Evolutionary conservation across 92 coral and sea anemone genomes (phyloP).

Genomic region (Virgularia gustaviana): DNA sequence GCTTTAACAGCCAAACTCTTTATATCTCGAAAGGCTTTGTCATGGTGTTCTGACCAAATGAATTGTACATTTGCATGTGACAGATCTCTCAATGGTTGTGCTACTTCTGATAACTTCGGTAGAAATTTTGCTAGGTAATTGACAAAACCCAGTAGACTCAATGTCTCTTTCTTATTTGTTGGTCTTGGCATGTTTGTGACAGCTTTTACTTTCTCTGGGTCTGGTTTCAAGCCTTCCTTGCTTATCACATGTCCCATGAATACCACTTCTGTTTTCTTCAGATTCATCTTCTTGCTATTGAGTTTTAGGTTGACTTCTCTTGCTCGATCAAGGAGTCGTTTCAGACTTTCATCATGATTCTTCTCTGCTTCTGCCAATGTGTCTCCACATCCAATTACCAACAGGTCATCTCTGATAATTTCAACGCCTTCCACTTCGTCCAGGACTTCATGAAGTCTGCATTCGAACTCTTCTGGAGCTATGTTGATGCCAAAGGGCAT

Average conservation of each 20-base stretch:
- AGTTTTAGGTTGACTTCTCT: constrained; percentile 35
- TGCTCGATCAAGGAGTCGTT: constrained; percentile 34
- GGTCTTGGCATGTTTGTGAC: constrained; percentile 38
- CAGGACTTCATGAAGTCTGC: constrained; percentile 34
- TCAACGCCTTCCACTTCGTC: constrained; percentile 25
- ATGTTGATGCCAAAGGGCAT: constrained; percentile 48
- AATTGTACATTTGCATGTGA: too few relatives aligned
- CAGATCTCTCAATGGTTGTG: constrained; percentile 49
- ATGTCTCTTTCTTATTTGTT: constrained; percentile 36
- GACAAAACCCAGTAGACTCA: constrained; percentile 54
- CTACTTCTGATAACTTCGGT: constrained; percentile 41
- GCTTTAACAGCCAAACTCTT: too few relatives aligned
- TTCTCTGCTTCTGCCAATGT: constrained; percentile 31
- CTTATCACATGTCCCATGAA: constrained; percentile 43
- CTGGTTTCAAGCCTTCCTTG: constrained; percentile 53
- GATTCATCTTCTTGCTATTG: background rate
- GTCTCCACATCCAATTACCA: constrained; percentile 42
- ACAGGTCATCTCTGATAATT: constrained; percentile 40
- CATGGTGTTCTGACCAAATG: too few relatives aligned
- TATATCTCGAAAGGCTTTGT: too few relatives aligned
- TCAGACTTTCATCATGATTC: constrained; percentile 46
- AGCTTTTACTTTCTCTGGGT: constrained; percentile 41
- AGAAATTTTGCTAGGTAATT: constrained; percentile 49
- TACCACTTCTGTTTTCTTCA: constrained; percentile 22
- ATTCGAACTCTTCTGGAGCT: constrained; percentile 43